Evolutionary conservation across 2,888 invertebrate genomes (phyloP).

Genomic region (Yponomeuta evonymella): DNA sequence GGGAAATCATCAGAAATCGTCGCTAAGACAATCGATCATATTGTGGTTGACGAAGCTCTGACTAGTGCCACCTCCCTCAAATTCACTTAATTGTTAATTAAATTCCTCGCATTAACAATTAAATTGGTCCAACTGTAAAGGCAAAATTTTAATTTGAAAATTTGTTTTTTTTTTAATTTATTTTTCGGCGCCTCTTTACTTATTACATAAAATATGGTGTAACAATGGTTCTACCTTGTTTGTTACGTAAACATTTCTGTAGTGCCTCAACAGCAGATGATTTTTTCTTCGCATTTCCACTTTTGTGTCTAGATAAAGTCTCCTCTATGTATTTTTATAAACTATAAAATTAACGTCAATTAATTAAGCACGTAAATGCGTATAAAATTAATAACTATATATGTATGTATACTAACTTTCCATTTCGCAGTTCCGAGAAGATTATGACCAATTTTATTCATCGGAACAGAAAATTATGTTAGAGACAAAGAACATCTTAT

Average conservation of each 20-base stretch:
- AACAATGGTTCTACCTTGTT: too few relatives aligned
- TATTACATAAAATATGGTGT: too few relatives aligned
- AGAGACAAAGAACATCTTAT: slow-evolving; percentile 44
- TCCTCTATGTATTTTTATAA: slow-evolving; percentile 10
- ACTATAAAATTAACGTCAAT: slow-evolving; percentile 31
- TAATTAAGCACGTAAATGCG: slow-evolving; percentile 22
- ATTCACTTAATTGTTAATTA: too few relatives aligned
- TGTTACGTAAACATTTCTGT: background rate
- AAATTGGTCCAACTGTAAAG: too few relatives aligned
- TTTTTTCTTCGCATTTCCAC: slow-evolving; percentile 17
- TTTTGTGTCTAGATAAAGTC: slow-evolving; percentile 12
- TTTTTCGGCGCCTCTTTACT: too few relatives aligned
- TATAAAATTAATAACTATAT: slow-evolving; percentile 8
- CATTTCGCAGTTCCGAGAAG: slow-evolving; percentile 17
- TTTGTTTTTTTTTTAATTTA: too few relatives aligned
- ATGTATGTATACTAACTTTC: slow-evolving; percentile 7
- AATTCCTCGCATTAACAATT: too few relatives aligned
- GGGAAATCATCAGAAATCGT: too few relatives aligned
- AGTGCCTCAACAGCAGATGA: background rate
- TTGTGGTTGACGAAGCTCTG: too few relatives aligned
- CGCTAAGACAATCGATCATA: too few relatives aligned
- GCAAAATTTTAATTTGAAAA: too few relatives aligned
- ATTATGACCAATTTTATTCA: slow-evolving; percentile 53
- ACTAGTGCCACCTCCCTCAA: too few relatives aligned
- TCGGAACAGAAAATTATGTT: background rate